phyloP scores from a whole-genome alignment of 2,797 vertebrate species.

The Diglossa cyanea region DNA sequence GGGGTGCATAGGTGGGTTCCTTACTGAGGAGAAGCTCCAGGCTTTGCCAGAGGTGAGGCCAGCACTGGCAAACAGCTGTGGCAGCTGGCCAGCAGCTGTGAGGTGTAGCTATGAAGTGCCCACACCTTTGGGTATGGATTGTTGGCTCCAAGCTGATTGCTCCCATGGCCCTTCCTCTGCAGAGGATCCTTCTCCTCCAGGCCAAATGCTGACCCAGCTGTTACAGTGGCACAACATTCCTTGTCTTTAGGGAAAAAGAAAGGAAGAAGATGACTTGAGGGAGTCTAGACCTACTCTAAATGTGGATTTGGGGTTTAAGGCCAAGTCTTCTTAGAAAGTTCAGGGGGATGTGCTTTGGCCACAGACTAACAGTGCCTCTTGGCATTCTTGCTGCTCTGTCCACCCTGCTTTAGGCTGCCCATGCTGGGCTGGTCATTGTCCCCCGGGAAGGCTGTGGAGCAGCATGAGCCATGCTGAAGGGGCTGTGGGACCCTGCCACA shows the following conservation, averaged over 20 bases:
- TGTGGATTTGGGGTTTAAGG: not conserved
- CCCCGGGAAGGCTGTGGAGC: not conserved
- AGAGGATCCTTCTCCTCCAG: not conserved
- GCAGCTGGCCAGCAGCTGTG: not conserved
- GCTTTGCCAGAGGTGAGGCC: not conserved
- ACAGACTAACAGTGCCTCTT: not conserved
- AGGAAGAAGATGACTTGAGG: not conserved
- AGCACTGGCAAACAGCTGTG: rapidly evolving
- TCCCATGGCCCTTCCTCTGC: not conserved
- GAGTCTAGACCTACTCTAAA: not conserved
- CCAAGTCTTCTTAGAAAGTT: not conserved
- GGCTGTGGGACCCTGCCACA: rapidly evolving
- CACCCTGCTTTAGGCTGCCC: not conserved
- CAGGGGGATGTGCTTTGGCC: not conserved
- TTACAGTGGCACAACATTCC: not conserved
- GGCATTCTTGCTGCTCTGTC: not conserved
- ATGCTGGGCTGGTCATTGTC: not conserved
- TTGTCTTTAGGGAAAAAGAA: not conserved
- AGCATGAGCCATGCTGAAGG: rapidly evolving
- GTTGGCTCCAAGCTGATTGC: not conserved
- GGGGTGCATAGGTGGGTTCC: not conserved
- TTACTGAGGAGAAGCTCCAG: not conserved
- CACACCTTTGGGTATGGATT: not conserved
- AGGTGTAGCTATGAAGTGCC: not conserved
- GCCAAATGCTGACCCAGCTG: not conserved